phyloP scores from a whole-genome alignment of 1,140 invertebrate species.

The Atta texana region DNA sequence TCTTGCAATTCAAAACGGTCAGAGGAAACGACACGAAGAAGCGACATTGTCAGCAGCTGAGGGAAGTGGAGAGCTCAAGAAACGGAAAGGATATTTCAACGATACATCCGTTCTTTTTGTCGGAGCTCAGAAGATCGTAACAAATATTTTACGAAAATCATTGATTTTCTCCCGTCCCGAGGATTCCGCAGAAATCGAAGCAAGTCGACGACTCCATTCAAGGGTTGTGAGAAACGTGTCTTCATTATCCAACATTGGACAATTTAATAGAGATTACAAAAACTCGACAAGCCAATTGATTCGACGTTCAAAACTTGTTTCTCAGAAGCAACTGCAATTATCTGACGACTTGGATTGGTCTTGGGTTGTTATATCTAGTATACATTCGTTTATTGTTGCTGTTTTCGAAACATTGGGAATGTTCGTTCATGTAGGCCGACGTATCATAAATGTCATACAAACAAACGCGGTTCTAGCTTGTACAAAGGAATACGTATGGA shows the following conservation, averaged over 20 bases:
- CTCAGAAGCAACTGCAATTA: slow-evolving; percentile 29
- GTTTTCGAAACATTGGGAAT: slow-evolving; percentile 29
- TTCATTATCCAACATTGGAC: slow-evolving; percentile 10
- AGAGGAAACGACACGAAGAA: background rate
- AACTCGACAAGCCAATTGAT: background rate
- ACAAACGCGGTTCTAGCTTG: slow-evolving; percentile 56
- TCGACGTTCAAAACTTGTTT: slow-evolving; percentile 19
- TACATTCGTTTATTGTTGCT: background rate
- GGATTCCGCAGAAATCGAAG: background rate
- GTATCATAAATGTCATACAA: slow-evolving; percentile 60
- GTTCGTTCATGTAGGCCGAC: slow-evolving; percentile 49
- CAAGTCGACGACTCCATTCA: too few species aligned
- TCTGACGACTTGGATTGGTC: background rate
- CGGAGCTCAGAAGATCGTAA: background rate
- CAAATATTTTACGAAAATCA: background rate
- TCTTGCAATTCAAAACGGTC: background rate
- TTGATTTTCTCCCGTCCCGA: too few species aligned
- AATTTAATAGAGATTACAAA: slow-evolving; percentile 56
- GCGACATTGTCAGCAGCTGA: background rate
- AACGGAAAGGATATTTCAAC: background rate
- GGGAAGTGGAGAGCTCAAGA: background rate
- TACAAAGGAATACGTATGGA: slow-evolving; percentile 67
- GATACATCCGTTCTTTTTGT: slow-evolving; percentile 12
- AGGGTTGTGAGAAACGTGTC: too few species aligned
- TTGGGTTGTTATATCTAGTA: background rate